Percentiles rank a stretch among this genome's conserved stretches.
Evolutionary conservation across 1,140 invertebrate genomes (phyloP).

Genomic region (Cotesia vestalis): DNA sequence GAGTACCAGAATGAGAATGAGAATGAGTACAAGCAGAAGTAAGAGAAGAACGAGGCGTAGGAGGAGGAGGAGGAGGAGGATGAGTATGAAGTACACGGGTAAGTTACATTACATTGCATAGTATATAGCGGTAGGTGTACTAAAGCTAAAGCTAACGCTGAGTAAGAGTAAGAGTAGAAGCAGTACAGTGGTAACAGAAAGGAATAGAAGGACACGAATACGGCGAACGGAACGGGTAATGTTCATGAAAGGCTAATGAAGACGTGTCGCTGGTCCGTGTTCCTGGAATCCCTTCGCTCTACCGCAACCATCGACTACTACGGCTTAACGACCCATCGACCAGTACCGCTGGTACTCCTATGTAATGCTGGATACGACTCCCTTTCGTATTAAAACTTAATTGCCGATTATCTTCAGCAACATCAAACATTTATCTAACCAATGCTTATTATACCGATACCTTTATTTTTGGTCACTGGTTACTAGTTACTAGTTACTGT

Average conservation of each 20-base stretch:
- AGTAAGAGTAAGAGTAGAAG: background rate
- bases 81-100: too few species aligned
- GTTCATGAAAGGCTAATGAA: constrained; percentile 65
- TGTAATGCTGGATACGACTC: constrained; percentile 28
- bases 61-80: background rate
- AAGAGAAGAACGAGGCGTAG: background rate
- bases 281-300: constrained; percentile 53
- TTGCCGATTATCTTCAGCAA: constrained; percentile 53
- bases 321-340: constrained; percentile 49
- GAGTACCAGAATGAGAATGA: background rate
- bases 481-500: too few species aligned
- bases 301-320: constrained; percentile 36
- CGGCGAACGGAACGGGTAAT: constrained; percentile 41
- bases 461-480: too few species aligned
- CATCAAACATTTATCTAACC: constrained; percentile 46
- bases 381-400: constrained; percentile 50
- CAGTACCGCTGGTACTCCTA: constrained; percentile 1
- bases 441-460: background rate
- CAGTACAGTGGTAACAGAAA: background rate
- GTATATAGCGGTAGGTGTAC: background rate
- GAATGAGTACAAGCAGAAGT: background rate
- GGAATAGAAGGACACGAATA: constrained; percentile 25
- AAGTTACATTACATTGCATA: too few species aligned
- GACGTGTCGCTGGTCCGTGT: constrained; percentile 57
- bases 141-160: background rate